A percentile compares a stretch with the other conserved stretches of the same genome.
Evolutionary conservation across 1,140 invertebrate species (phyloP).

Genomic region (Drosophila arawakana): DNA sequence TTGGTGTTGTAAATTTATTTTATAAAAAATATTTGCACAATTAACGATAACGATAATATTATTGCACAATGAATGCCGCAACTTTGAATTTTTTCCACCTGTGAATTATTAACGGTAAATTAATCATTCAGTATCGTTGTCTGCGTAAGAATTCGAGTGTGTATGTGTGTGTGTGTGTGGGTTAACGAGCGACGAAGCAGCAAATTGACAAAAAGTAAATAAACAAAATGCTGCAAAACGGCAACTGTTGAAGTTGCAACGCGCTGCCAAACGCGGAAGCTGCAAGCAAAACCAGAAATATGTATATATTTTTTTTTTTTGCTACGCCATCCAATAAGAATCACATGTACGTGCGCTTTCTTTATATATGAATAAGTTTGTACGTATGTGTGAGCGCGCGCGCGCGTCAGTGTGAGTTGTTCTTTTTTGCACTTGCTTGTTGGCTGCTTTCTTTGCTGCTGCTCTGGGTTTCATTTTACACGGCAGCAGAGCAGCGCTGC

Average conservation of each 20-base stretch:
- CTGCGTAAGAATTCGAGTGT: conserved; percentile 13
- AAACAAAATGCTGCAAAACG: conserved; percentile 73
- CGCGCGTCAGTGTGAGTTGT: conserved; percentile 28
- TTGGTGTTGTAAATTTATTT: conserved; percentile 44
- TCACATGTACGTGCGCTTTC: conserved; percentile 54
- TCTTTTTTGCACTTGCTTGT: conserved; percentile 68
- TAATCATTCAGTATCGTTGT: conserved; percentile 52
- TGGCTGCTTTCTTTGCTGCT: conserved; percentile 67
- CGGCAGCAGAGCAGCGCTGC: conserved; percentile 39
- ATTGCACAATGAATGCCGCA: conserved; percentile 66
- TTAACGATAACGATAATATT: conserved; percentile 45
- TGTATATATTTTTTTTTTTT: conserved; percentile 43
- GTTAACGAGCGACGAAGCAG: conserved; percentile 51
- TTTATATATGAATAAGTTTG: conserved; percentile 30
- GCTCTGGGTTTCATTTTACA: conserved; percentile 70
- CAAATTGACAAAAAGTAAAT: conserved; percentile 74
- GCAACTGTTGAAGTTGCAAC: conserved; percentile 68
- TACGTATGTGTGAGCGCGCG: conserved; percentile 10
- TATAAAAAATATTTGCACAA: conserved; percentile 57
- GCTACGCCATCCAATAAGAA: conserved; percentile 69
- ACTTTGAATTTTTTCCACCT: conserved; percentile 63
- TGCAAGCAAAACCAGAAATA: conserved; percentile 71
- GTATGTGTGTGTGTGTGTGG: conserved; percentile 23
- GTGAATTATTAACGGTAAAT: conserved; percentile 77
- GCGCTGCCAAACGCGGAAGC: conserved; percentile 67